These are phyloP conservation scores for Callospermophilus lateralis DNA, from an alignment of 2,113 vertebrate species.

Conservation along the genomic window DNA sequence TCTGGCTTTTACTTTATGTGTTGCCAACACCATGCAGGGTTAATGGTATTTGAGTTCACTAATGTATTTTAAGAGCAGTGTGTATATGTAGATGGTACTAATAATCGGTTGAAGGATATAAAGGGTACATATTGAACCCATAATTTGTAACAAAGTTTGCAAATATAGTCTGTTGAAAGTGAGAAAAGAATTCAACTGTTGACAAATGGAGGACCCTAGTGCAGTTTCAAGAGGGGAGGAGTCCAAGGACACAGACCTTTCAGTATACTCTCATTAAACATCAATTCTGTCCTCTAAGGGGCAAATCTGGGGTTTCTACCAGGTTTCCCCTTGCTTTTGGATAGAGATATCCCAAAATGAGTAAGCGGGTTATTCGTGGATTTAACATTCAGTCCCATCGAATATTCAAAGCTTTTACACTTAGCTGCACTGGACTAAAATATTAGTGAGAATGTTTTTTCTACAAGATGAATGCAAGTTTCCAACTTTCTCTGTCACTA, in stretches of 20 bases:
- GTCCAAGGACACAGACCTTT: accelerated
- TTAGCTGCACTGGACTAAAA: background rate
- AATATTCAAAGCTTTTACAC: background rate
- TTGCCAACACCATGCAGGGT: background rate
- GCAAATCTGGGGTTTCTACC: background rate
- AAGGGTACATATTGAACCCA: background rate
- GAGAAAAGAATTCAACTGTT: background rate
- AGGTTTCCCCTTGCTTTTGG: background rate
- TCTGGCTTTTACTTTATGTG: constrained; percentile 63
- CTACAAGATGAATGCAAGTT: background rate
- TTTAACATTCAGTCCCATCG: background rate
- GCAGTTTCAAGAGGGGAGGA: background rate
- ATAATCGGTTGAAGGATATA: background rate
- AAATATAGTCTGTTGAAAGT: background rate
- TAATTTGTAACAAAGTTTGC: background rate
- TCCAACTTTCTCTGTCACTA: background rate
- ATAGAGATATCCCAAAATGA: background rate
- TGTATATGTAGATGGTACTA: background rate
- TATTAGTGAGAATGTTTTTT: background rate
- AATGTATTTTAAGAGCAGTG: background rate
- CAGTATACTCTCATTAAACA: background rate
- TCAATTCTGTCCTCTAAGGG: background rate
- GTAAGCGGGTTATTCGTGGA: background rate
- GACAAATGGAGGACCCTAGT: background rate
- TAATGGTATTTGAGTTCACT: background rate